Evolutionary conservation across 2,113 vertebrate species (phyloP).

Genomic region (Arizona elegans): DNA sequence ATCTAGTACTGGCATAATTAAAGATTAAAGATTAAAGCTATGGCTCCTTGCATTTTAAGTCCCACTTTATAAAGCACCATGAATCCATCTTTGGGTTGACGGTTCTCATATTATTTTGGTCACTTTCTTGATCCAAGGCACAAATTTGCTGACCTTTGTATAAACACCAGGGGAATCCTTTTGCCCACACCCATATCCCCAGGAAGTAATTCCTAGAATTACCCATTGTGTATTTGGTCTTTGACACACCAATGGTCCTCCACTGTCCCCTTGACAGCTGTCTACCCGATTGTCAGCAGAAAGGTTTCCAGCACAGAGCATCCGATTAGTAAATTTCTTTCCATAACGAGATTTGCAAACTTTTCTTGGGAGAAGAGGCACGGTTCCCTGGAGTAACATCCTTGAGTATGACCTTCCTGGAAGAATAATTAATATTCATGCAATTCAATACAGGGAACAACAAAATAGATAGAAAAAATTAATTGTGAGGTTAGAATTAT

Average conservation of each 20-base stretch:
- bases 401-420: conserved; percentile 78
- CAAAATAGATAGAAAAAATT: neutral
- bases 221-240: conserved; percentile 78
- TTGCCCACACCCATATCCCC: conserved; percentile 83
- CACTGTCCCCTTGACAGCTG: conserved; percentile 85
- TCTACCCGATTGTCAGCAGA: conserved; percentile 79
- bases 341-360: conserved; percentile 81
- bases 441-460: conserved; percentile 4
- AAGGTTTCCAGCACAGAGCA: conserved; percentile 86
- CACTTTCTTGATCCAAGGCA: conserved; percentile 83
- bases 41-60: neutral
- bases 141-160: conserved; percentile 83
- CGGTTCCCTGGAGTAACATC: conserved; percentile 80
- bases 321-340: conserved; percentile 82
- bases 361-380: conserved; percentile 81
- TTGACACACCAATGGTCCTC: conserved; percentile 86
- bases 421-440: conserved; percentile 26
- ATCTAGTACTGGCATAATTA: neutral
- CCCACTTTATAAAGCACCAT: neutral
- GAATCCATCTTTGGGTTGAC: neutral
- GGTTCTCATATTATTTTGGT: conserved; percentile 58
- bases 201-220: conserved; percentile 81
- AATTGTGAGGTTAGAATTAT: neutral
- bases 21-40: neutral
- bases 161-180: conserved; percentile 84